These are phyloP conservation scores for Adelges cooleyi DNA, from an alignment of 1,140 invertebrate genomes.

Conservation along the genomic window DNA sequence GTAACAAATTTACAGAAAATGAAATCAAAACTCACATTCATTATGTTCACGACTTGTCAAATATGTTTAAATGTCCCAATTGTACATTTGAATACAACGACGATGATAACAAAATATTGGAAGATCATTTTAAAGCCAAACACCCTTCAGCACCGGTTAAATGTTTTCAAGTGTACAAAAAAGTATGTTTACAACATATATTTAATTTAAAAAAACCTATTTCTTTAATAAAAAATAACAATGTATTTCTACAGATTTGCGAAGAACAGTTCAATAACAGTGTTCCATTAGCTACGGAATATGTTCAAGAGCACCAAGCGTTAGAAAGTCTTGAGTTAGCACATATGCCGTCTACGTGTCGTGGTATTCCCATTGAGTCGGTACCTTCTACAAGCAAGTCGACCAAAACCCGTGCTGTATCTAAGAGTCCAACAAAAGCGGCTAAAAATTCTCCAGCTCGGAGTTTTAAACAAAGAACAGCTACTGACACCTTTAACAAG, in stretches of 20 bases:
- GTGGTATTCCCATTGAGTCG: slow-evolving; percentile 12
- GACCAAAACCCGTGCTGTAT: not conserved
- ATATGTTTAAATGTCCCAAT: slow-evolving; percentile 16
- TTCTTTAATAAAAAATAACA: no score
- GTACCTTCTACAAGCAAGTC: not conserved
- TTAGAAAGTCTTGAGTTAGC: slow-evolving; percentile 18
- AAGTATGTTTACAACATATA: not conserved
- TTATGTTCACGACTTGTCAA: not conserved
- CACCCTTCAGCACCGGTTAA: not conserved
- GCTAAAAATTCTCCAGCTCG: not conserved
- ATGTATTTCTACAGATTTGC: no score
- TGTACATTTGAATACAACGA: slow-evolving; percentile 16
- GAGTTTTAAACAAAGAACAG: not conserved
- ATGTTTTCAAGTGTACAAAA: slow-evolving; percentile 6
- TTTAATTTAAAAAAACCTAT: no score
- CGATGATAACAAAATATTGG: not conserved
- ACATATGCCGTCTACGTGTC: not conserved
- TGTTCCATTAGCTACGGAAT: no score
- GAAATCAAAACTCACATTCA: slow-evolving; percentile 19
- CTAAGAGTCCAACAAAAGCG: slow-evolving; percentile 1
- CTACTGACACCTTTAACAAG: not conserved
- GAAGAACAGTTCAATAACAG: no score
- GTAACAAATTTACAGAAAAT: slow-evolving; percentile 1
- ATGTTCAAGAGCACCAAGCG: not conserved
- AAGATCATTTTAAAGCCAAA: slow-evolving; percentile 3